Conservation (phyloP, 2,888 invertebrate species). For the Drosophila quasianomalipes region DNA sequence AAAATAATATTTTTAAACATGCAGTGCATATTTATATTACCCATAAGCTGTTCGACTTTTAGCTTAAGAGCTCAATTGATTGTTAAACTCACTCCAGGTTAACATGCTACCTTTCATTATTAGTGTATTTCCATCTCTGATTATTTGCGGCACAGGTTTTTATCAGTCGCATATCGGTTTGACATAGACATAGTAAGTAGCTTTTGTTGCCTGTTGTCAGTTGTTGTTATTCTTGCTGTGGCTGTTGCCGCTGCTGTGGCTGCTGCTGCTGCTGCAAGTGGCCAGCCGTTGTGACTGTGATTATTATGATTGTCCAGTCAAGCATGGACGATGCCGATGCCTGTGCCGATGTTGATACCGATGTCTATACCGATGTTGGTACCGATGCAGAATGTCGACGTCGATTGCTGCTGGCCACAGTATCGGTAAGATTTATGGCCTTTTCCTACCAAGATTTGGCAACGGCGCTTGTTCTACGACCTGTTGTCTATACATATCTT, state of each 20-base stretch:
- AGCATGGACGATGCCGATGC: conserved; percentile 70
- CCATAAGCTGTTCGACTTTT: not conserved
- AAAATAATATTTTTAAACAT: not conserved
- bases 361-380: conserved; percentile 20
- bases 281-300: conserved; percentile 70
- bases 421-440: conserved; percentile 72
- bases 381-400: conserved; percentile 22
- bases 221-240: conserved; percentile 38
- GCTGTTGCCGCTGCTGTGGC: conserved; percentile 22
- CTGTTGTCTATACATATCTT: conserved; percentile 56
- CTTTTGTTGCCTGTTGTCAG: conserved; percentile 75
- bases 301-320: conserved; percentile 82
- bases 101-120: not conserved
- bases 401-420: conserved; percentile 56
- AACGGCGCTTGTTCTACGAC: conserved; percentile 77
- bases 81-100: not conserved
- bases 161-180: conserved; percentile 77
- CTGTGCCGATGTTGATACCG: conserved; percentile 26
- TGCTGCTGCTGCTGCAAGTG: conserved; percentile 41
- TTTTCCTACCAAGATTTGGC: conserved; percentile 65
- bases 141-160: conserved; percentile 73
- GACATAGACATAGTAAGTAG: conserved; percentile 81
- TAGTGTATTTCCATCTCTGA: conserved; percentile 67
- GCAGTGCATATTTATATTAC: not conserved
- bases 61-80: not conserved